Base-by-base conservation (phyloP, 2,888 invertebrate species). In the Philhelius pedissequus region DNA sequence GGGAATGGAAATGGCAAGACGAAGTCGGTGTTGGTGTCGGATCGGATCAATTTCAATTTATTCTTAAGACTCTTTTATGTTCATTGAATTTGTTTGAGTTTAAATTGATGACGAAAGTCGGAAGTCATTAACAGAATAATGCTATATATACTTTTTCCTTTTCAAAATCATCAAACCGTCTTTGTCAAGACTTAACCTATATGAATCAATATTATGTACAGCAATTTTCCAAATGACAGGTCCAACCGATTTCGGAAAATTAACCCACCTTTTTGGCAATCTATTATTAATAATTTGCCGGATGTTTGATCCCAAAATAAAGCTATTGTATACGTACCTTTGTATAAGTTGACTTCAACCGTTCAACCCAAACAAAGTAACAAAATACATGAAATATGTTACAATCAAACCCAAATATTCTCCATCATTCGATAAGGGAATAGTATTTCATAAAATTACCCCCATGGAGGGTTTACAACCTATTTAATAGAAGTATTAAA, bases 331-430 rank as follows among this genome's bases (percentile, higher is more conserved):
- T 32, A 11, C 3, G 22, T 62, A 43, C 15, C 15, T 13, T 15
- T 15, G 22, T 35, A 32, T 3, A 3, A 2, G 2, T 43, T 9
- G 1, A 18, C 9, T 40, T 60, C n/a, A 43, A 13, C n/a, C 22
- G 5, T 18, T 13, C n/a, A 45, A 64, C n/a, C 32, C 48, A 38
- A 18, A 73, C 45, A 82, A 82, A 73, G 77, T 77, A 69, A 74
- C 74, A 64, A 74, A 69, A 45, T 74, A 40, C 73, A 52, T 52
- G 56, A 78, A 83, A 78, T 73, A 74, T 83, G 78, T 56, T 78
- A 69, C 82, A 83, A 78, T 83, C 77, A 83, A 69, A 50, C 73
- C 74, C 20, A 48, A 79, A 83, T 70, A 78, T 69, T 64, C 52
- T 50, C 56, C 76, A 74, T 74, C 54, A 74, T 54, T 74, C 78